These are phyloP conservation scores for Drosophila meridionalis DNA, from an alignment of 2,888 invertebrate genomes.

Conservation along the genomic window DNA sequence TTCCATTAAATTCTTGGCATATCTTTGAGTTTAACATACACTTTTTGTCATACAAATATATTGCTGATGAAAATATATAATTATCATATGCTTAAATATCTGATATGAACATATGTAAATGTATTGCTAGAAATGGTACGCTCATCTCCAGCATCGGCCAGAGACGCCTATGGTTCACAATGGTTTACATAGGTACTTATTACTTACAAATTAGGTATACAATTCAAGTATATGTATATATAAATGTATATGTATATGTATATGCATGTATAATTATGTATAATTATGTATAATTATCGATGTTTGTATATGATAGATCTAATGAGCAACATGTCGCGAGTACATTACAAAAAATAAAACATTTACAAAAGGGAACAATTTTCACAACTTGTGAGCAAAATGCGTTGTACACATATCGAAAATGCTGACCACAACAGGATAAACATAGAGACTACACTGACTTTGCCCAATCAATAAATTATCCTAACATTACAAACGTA, in stretches of 20 bases:
- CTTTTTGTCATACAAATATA: constrained; percentile 50
- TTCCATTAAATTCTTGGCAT: constrained; percentile 42
- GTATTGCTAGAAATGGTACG: constrained; percentile 32
- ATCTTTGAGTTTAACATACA: constrained; percentile 9
- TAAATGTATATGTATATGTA: constrained; percentile 15
- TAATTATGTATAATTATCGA: constrained; percentile 21
- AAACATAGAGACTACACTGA: constrained; percentile 20
- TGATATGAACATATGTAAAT: constrained; percentile 40
- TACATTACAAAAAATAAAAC: constrained; percentile 38
- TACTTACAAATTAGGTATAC: constrained; percentile 12
- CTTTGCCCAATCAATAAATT: constrained; percentile 34
- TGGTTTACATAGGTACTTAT: constrained; percentile 44
- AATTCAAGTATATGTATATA: constrained; percentile 20
- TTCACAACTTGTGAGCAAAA: constrained; percentile 64
- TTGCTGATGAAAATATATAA: constrained; percentile 59
- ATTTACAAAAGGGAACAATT: constrained; percentile 61
- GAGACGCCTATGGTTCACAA: constrained; percentile 30
- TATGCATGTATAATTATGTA: neutral
- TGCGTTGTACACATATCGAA: constrained; percentile 13
- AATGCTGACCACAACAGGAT: constrained; percentile 28
- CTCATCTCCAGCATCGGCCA: constrained; percentile 18
- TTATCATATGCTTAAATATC: constrained; percentile 57
- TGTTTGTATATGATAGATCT: constrained; percentile 20
- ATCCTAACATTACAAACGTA: constrained; percentile 23
- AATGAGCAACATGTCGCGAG: constrained; percentile 41